Evolutionary conservation across 2,797 vertebrate genomes (phyloP), one percentile per base, ranked within the genome.

Genomic region (Microctenopoma stevenorrisi): DNA sequence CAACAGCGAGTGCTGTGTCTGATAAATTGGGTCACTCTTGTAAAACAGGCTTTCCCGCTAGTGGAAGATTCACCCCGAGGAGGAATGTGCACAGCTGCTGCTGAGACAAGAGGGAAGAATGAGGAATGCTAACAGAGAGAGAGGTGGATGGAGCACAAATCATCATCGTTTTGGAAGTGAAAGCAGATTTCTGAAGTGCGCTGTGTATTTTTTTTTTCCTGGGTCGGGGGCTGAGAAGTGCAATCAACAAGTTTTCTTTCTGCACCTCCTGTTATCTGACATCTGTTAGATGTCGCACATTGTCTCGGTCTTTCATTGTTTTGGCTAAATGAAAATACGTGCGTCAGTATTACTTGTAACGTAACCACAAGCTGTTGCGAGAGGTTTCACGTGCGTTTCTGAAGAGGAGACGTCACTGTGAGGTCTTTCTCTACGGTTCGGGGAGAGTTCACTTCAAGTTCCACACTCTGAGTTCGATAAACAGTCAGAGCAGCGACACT

Each of bases 11-110:
- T 50, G 62, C 79, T 74, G 78, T 65, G 74, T 84, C 74, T 83
- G 75, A 85, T 89, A 88, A 91, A 92, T 79, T 90, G 86, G 87
- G 93, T 92, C 91, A 85, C 88, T 88, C 86, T 87, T 73, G 79
- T 87, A 78, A 89, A 90, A 72, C 77, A 70, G 83, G 83, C 79
- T 87, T 91, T 86, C 86, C 87, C 86, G 75, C 84, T 88, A 3
- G 83, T 73, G 74, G 74, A 78, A 61, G 85, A 92, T 90, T 92
- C 86, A 86, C 83, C 89, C 89, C 15, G 79, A 90, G 90, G 89
- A 89, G 66, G 65, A 83, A 74, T 66, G 63, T n/a, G 53, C 84
- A 83, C 88, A 90, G 88, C 86, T 88, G 89, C 88, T 78, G 65
- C 70, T 71, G 64, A 85, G 77, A 81, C 28, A 18, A 72, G 78